phyloP scores from a whole-genome alignment of 2,888 invertebrate genomes.

The Mycalesis mineus region DNA sequence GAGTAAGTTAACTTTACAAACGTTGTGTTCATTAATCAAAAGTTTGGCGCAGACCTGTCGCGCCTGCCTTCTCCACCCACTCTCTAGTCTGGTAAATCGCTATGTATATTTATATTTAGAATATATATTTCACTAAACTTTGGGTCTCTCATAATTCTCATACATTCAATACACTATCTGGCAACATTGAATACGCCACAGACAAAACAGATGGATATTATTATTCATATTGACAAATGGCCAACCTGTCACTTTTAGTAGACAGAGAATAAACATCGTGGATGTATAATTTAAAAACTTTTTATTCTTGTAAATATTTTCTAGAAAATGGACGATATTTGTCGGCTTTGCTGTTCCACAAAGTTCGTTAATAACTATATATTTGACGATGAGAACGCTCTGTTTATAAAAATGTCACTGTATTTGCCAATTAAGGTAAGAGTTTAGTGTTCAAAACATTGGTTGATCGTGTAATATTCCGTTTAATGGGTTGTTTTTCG shows the following conservation, averaged over 20 bases:
- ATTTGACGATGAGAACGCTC: constrained; percentile 83
- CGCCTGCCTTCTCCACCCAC: constrained; percentile 49
- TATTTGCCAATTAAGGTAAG: constrained; percentile 86
- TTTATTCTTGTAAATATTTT: constrained; percentile 30
- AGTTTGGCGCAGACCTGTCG: constrained; percentile 71
- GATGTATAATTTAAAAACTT: constrained; percentile 31
- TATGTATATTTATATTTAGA: constrained; percentile 24
- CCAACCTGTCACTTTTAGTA: constrained; percentile 49
- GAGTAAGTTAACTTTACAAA: constrained; percentile 71
- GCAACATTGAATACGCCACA: constrained; percentile 46
- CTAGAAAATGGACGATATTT: constrained; percentile 63
- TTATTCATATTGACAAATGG: constrained; percentile 55
- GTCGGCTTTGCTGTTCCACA: constrained; percentile 66
- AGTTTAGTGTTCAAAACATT: constrained; percentile 8
- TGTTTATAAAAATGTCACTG: constrained; percentile 83
- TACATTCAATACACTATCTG: constrained; percentile 28
- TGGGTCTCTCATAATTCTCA: constrained; percentile 56
- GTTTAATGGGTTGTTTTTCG: constrained; percentile 33
- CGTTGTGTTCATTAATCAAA: constrained; percentile 77
- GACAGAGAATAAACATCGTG: constrained; percentile 49
- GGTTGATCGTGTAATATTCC: constrained; percentile 9
- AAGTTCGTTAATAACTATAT: constrained; percentile 82
- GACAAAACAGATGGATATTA: constrained; percentile 47
- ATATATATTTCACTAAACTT: constrained; percentile 32
- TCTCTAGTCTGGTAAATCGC: constrained; percentile 49